phyloP scores from a whole-genome alignment of 2,113 vertebrate species.

The Pungitius pungitius region DNA sequence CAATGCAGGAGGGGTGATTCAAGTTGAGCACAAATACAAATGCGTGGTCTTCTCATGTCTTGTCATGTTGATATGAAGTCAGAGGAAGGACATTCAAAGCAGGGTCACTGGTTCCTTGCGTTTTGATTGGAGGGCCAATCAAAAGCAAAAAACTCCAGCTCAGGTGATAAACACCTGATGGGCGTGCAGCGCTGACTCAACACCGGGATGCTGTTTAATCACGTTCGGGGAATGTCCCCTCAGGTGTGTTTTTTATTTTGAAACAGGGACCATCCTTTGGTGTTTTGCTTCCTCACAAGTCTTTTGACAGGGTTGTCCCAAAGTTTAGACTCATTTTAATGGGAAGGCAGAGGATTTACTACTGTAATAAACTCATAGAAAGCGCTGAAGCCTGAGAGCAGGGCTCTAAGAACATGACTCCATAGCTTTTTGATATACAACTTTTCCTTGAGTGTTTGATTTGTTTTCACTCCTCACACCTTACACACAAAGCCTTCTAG shows the following conservation, averaged over 20 bases:
- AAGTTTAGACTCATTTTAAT: conserved; percentile 1
- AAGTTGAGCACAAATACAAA: background rate
- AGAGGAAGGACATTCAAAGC: conserved; percentile 37
- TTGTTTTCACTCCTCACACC: background rate
- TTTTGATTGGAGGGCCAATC: conserved; percentile 12
- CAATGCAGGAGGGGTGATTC: background rate
- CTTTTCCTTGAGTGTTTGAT: conserved; percentile 5
- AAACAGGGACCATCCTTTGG: conserved; percentile 19
- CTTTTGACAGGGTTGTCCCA: background rate
- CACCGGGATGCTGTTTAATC: conserved; percentile 50
- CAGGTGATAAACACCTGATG: conserved; percentile 22
- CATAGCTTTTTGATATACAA: background rate
- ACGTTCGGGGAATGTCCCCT: conserved; percentile 43
- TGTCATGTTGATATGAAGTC: conserved; percentile 33
- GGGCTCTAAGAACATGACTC: background rate
- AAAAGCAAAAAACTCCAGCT: background rate
- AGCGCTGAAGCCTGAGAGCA: background rate
- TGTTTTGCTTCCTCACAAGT: conserved; percentile 12
- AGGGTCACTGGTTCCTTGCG: conserved; percentile 15
- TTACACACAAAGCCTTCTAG: background rate
- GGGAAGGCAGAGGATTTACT: background rate
- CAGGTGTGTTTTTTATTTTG: conserved; percentile 51
- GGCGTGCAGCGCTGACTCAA: conserved; percentile 43
- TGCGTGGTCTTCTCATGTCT: conserved; percentile 28
- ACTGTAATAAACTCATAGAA: background rate